A percentile compares a stretch with the other conserved stretches of the same genome.
Evolutionary conservation across 2,113 vertebrate species (phyloP).

Genomic region (Daboia siamensis): DNA sequence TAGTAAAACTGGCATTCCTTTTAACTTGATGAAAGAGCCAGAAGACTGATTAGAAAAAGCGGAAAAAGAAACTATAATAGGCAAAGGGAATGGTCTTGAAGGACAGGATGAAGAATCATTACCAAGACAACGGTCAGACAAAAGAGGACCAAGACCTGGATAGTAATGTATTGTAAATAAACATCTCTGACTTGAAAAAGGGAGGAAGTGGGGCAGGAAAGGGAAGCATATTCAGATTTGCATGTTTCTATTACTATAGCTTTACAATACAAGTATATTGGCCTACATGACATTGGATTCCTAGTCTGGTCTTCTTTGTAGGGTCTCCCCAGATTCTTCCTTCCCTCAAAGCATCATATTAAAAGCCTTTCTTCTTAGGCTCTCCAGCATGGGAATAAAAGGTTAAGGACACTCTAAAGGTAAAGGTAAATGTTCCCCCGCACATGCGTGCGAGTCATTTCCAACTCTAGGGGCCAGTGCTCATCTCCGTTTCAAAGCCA

Average conservation of each 20-base stretch:
- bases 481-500: too few species aligned
- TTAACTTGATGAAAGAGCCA: neutral
- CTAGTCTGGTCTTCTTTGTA: neutral
- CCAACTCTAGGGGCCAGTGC: too few species aligned
- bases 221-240: neutral
- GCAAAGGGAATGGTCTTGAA: neutral
- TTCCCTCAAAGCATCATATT: neutral
- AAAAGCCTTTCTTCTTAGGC: neutral
- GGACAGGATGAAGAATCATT: neutral
- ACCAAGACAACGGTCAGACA: neutral
- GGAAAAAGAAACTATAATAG: neutral
- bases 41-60: neutral
- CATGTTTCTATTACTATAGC: neutral
- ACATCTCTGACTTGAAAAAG: neutral
- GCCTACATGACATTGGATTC: neutral
- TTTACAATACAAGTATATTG: neutral
- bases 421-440: too few species aligned
- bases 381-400: neutral
- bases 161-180: neutral
- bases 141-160: neutral
- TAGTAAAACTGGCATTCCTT: neutral
- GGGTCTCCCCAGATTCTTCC: neutral
- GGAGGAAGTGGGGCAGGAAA: neutral
- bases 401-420: neutral
- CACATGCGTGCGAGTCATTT: too few species aligned